Percentiles rank a stretch among this genome's conserved stretches.
Conservation (phyloP, 2,888 invertebrate species). For the Euspilapteryx auroguttella region DNA sequence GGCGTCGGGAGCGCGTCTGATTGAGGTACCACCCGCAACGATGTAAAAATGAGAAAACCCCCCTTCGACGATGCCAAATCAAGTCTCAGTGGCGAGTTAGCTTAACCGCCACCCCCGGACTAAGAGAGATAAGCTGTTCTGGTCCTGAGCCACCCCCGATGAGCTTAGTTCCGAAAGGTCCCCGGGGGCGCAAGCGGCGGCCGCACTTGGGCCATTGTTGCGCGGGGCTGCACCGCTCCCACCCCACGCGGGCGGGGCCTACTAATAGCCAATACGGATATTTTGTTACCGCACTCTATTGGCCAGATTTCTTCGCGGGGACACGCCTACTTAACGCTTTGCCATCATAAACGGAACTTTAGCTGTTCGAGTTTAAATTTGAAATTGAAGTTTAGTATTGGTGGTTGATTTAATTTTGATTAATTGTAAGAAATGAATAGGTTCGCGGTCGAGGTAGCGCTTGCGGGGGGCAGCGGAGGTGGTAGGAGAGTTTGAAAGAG, state of each 20-base stretch:
- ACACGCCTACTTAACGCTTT: conserved; percentile 33
- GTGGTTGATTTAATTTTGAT: conserved; percentile 55
- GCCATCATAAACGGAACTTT: conserved; percentile 21
- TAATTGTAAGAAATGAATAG: conserved; percentile 59
- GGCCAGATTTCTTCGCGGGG: conserved; percentile 60
- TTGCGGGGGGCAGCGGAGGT: not conserved
- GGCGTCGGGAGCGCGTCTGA: conserved; percentile 46
- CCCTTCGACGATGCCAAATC: conserved; percentile 16
- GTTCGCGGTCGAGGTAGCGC: conserved; percentile 14
- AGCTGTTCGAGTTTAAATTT: conserved; percentile 14
- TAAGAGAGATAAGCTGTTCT: conserved; percentile 17
- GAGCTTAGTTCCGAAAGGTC: conserved; percentile 14
- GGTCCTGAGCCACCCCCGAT: conserved; percentile 10
- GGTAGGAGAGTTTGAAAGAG: too few relatives aligned
- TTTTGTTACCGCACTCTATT: conserved; percentile 64
- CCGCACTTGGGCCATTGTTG: conserved; percentile 15
- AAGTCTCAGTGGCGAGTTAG: conserved; percentile 18
- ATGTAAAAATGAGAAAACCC: conserved; percentile 20
- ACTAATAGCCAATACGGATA: conserved; percentile 64
- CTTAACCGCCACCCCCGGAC: conserved; percentile 22
- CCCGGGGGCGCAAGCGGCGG: conserved; percentile 10
- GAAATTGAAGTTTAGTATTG: conserved; percentile 15
- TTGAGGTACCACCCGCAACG: conserved; percentile 28
- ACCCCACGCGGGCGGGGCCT: conserved; percentile 43
- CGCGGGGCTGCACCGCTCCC: conserved; percentile 12